These are phyloP conservation scores for Lophotriccus pileatus DNA, from an alignment of 2,797 vertebrate genomes.

Conservation along the genomic window DNA sequence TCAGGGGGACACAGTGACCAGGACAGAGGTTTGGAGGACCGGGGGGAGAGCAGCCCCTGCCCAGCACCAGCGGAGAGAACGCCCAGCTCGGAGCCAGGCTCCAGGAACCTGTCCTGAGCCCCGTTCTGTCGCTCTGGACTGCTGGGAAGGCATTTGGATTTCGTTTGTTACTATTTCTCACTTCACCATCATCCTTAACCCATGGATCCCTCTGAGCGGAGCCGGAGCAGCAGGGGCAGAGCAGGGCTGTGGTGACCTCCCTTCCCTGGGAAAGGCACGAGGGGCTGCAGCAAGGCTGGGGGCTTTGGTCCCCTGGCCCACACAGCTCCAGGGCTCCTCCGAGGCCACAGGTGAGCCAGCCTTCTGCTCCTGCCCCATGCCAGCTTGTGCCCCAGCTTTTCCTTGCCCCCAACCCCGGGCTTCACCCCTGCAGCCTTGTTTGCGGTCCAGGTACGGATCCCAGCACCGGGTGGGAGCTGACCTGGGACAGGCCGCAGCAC, in stretches of 20 bases:
- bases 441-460: not conserved
- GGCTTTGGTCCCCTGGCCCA: not conserved
- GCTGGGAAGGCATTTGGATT: not conserved
- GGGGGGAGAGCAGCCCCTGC: not conserved
- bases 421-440: not conserved
- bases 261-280: not conserved
- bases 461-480: not conserved
- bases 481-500: not conserved
- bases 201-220: not conserved
- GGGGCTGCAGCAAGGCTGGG: not conserved
- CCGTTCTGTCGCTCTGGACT: not conserved
- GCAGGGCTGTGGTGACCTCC: not conserved
- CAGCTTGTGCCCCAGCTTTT: not conserved
- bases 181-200: conserved; percentile 57
- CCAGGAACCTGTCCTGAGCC: conserved; percentile 48
- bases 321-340: fast-evolving
- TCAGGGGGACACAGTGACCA: fast-evolving
- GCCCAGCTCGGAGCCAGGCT: not conserved
- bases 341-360: not conserved
- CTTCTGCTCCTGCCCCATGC: not conserved
- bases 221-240: not conserved
- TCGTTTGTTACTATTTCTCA: conserved; percentile 10
- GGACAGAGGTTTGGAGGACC: not conserved
- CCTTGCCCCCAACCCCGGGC: not conserved
- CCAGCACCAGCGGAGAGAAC: not conserved